Evolutionary conservation across 2,113 vertebrate genomes (phyloP).

Genomic region (Ranitomeya imitator): DNA sequence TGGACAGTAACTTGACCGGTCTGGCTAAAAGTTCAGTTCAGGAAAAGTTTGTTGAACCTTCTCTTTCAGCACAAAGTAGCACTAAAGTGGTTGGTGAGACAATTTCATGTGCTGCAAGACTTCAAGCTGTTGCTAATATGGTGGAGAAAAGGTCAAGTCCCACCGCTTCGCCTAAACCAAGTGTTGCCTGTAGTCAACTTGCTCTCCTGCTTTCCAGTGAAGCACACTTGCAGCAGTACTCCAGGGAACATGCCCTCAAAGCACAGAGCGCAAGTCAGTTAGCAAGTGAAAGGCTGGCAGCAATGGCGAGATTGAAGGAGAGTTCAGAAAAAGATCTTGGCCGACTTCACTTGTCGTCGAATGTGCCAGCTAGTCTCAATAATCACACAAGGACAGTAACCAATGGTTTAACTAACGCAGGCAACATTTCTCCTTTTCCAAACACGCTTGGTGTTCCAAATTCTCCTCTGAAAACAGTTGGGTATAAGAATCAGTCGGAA

Average conservation of each 20-base stretch:
- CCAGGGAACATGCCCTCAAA: slow-evolving; percentile 93
- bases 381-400: slow-evolving; percentile 79
- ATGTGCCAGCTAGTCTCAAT: slow-evolving; percentile 79
- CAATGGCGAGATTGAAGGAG: slow-evolving; percentile 88
- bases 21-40: slow-evolving; percentile 75
- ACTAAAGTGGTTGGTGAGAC: slow-evolving; percentile 78
- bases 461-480: slow-evolving; percentile 71
- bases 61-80: slow-evolving; percentile 75
- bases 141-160: slow-evolving; percentile 92
- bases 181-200: slow-evolving; percentile 93
- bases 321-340: slow-evolving; percentile 80
- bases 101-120: slow-evolving; percentile 86
- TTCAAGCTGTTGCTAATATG: slow-evolving; percentile 94
- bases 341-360: slow-evolving; percentile 75
- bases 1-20: slow-evolving; percentile 79
- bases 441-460: slow-evolving; percentile 69
- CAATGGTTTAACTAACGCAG: slow-evolving; percentile 73
- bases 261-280: slow-evolving; percentile 88
- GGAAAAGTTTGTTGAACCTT: slow-evolving; percentile 83
- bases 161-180: slow-evolving; percentile 91
- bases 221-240: slow-evolving; percentile 97
- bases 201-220: slow-evolving; percentile 96
- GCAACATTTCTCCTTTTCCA: slow-evolving; percentile 73
- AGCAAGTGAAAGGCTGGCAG: slow-evolving; percentile 92
- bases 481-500: slow-evolving; percentile 84